Evolutionary conservation across 2,113 vertebrate genomes (phyloP).

Genomic region (Hystrix brachyura): DNA sequence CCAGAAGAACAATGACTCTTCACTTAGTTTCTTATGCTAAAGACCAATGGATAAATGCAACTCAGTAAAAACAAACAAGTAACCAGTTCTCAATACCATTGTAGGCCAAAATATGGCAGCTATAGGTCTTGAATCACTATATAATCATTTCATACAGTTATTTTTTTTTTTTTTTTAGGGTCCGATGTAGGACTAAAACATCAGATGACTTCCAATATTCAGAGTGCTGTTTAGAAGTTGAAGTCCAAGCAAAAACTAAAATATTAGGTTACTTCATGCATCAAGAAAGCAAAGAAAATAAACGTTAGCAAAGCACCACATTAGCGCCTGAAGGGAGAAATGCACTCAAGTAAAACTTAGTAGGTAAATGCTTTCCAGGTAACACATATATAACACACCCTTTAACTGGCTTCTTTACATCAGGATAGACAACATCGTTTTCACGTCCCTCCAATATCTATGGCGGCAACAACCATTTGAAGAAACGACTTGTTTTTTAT

Average conservation of each 20-base stretch:
- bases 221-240: slow-evolving; percentile 14
- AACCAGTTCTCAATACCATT: neutral
- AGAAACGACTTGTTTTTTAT: slow-evolving; percentile 63
- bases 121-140: neutral
- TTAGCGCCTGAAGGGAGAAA: slow-evolving; percentile 39
- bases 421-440: neutral
- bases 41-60: neutral
- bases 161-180: neutral
- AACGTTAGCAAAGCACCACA: neutral
- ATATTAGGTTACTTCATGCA: neutral
- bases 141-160: neutral
- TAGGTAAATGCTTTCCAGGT: neutral
- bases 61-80: neutral
- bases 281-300: slow-evolving; percentile 52
- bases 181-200: neutral
- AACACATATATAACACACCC: neutral
- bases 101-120: neutral
- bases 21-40: neutral
- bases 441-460: slow-evolving; percentile 36
- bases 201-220: neutral
- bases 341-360: neutral
- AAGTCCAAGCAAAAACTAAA: slow-evolving; percentile 36
- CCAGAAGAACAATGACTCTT: slow-evolving; percentile 26
- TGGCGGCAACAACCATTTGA: slow-evolving; percentile 1
- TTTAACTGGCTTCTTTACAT: slow-evolving; percentile 39